Percentiles rank a stretch among this genome's conserved stretches.
Conservation (phyloP, 1,140 invertebrate genomes). For the Pantala flavescens region DNA sequence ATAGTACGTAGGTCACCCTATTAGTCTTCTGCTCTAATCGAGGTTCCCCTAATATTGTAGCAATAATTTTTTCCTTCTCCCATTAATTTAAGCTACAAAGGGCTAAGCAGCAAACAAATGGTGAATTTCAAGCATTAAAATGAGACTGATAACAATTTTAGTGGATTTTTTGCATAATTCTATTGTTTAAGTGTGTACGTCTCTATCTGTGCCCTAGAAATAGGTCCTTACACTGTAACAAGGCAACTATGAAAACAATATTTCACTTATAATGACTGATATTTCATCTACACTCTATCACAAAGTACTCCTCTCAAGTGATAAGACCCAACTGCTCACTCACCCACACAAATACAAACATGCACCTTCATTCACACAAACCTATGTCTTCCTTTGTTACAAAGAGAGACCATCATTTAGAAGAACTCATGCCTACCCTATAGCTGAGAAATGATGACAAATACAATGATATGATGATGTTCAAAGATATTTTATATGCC, state of each 20-base stretch:
- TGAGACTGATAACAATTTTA: conserved; percentile 16
- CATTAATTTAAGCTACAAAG: conserved; percentile 15
- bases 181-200: conserved; percentile 14
- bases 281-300: conserved; percentile 21
- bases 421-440: conserved; percentile 5
- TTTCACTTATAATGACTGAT: conserved; percentile 20
- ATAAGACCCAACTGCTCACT: background rate
- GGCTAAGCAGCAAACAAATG: conserved; percentile 13
- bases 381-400: conserved; percentile 7
- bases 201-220: conserved; percentile 18
- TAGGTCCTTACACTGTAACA: conserved; percentile 22
- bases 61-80: conserved; percentile 12
- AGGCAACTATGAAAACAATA: conserved; percentile 23
- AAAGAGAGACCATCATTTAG: conserved; percentile 7
- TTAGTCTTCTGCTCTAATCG: background rate
- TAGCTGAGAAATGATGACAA: conserved; percentile 11
- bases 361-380: background rate
- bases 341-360: background rate
- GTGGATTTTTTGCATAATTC: conserved; percentile 8
- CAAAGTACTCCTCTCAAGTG: conserved; percentile 19
- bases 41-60: conserved; percentile 13
- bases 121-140: conserved; percentile 14
- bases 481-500: background rate
- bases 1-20: background rate
- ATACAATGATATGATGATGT: conserved; percentile 12